phyloP scores from a whole-genome alignment of 2,797 vertebrate genomes.

The Ctenopoma multispine region DNA sequence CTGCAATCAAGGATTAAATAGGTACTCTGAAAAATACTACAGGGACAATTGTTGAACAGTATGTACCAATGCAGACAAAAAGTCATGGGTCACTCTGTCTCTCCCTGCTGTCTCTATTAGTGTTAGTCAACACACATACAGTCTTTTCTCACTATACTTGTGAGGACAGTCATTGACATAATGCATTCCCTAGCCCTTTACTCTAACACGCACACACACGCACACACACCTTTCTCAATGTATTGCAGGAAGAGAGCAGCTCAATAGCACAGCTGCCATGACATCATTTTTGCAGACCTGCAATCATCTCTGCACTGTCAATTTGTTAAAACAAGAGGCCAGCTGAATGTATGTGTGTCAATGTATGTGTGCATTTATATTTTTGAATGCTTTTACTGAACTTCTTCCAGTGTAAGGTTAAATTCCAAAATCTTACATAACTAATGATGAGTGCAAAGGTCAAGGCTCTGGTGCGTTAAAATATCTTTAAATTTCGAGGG shows the following conservation, averaged over 20 bases:
- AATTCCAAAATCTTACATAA: slow-evolving; percentile 3
- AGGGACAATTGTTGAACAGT: slow-evolving; percentile 1
- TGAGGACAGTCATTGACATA: too few species aligned
- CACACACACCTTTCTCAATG: slow-evolving; percentile 31
- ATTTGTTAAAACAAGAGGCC: slow-evolving; percentile 46
- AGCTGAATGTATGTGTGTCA: slow-evolving; percentile 32
- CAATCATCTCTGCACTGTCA: slow-evolving; percentile 47
- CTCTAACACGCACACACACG: neutral
- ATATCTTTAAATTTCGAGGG: slow-evolving; percentile 9
- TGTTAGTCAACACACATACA: too few species aligned
- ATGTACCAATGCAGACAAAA: too few species aligned
- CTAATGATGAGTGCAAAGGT: slow-evolving; percentile 24
- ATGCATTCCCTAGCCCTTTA: too few species aligned
- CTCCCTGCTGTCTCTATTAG: neutral
- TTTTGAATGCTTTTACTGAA: neutral
- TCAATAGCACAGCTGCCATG: slow-evolving; percentile 62
- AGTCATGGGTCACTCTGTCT: slow-evolving; percentile 29
- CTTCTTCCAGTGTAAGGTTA: slow-evolving; percentile 1
- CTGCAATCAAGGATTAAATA: slow-evolving; percentile 10
- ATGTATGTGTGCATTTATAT: neutral
- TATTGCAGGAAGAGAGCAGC: slow-evolving; percentile 51
- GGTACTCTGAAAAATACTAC: slow-evolving; percentile 1
- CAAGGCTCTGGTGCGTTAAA: slow-evolving; percentile 6
- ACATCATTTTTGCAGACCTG: slow-evolving; percentile 53
- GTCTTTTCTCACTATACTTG: too few species aligned